Base-by-base conservation (phyloP, 64 coral and sea anemone genomes). In the Dendronephthya gigantea region DNA sequence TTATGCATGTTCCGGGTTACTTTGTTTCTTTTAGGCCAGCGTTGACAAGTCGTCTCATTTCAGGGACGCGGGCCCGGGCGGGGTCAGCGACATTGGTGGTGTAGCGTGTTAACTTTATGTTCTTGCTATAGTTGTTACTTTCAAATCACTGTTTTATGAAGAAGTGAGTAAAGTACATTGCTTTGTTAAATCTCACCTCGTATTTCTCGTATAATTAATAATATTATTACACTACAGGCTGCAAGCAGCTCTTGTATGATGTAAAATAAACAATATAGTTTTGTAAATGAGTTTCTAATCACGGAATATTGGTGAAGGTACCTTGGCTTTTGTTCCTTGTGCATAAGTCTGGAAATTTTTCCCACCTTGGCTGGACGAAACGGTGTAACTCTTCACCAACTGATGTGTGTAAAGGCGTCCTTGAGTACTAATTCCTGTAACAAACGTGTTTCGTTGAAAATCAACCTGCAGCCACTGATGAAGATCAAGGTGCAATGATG, bases 71-170 rank as follows among this genome's bases (percentile, higher is more conserved):
- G 17, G 32, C 32, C 72, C 72, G 32, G 72, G 34, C 41, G 16
- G 16, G 15, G 32, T 10, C 72, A 79, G 72, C 72, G 30, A n/a
- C 37, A 79, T 82, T 33, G 19, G n/a, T 17, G 15, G 27, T 11
- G 50, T 88, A 59, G 47, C 87, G 41, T n/a, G n/a, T n/a, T 58
- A 39, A 59, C 29, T 19, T 79, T 79, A 30, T 15, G 6, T 29
- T 15, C 1, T 29, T 50, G 48, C 23, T 88, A 58, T 0, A 23
- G 79, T 62, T 83, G 50, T 17, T 41, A 82, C 82, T 30, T n/a
- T n/a, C n/a, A 35, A 88, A 83, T 83, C 87, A 88, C 84, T 83
- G 75, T 86, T 81, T 48, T 55, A 82, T 76, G 2, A n/a, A n/a
- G n/a, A n/a, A 16, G 72, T 79, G 3, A 12, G 37, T 79, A 79